Percentiles rank a stretch among this genome's conserved stretches.
Conservation (phyloP, 2,797 vertebrate species). For the Leucoraja ocellata region DNA sequence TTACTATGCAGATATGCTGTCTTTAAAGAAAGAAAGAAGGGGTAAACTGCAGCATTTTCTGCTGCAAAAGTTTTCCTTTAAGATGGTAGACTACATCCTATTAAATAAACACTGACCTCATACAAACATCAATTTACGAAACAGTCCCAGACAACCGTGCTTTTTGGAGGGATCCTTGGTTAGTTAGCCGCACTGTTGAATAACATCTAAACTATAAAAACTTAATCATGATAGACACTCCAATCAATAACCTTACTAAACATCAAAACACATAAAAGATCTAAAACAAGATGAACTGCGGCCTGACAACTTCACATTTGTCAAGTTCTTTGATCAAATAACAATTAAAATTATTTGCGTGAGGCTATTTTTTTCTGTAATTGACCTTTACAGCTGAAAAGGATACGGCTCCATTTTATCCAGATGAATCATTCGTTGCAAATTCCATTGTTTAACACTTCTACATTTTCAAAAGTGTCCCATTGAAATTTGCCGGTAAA, state of each 20-base stretch:
- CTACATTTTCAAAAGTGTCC: not conserved
- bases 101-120: not conserved
- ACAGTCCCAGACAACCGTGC: not conserved
- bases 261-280: not conserved
- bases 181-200: not conserved
- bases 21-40: not conserved
- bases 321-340: not conserved
- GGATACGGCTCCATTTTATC: not conserved
- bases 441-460: not conserved
- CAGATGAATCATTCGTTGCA: not conserved
- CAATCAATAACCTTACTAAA: not conserved
- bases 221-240: not conserved
- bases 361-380: not conserved
- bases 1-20: not conserved
- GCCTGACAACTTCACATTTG: not conserved
- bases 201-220: not conserved
- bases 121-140: not conserved
- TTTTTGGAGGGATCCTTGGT: not conserved
- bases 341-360: not conserved
- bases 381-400: not conserved
- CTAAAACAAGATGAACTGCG: not conserved
- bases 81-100: not conserved
- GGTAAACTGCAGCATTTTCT: not conserved
- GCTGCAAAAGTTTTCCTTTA: not conserved
- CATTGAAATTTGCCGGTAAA: not conserved